These are phyloP conservation scores for Salarias fasciatus DNA, from an alignment of 2,797 vertebrate species.

Conservation along the genomic window DNA sequence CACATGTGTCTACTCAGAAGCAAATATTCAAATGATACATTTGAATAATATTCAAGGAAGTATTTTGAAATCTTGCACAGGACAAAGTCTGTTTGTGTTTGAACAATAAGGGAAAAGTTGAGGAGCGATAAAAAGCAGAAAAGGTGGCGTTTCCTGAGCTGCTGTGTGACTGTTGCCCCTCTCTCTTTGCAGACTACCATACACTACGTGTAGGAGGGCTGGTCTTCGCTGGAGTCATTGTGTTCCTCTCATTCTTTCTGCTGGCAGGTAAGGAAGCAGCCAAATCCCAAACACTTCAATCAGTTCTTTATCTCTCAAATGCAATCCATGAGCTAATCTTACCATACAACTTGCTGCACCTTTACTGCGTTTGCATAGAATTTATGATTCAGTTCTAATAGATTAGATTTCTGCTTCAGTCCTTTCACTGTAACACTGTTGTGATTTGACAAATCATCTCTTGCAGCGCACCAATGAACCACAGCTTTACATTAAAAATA, in stretches of 20 bases:
- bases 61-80: neutral
- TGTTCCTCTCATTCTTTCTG: constrained; percentile 78
- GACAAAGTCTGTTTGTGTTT: constrained; percentile 4
- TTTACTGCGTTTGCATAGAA: too few relatives aligned
- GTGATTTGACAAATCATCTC: too few relatives aligned
- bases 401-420: too few relatives aligned
- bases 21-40: constrained; percentile 12
- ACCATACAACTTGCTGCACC: too few relatives aligned
- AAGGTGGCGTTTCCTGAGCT: too few relatives aligned
- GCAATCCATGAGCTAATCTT: too few relatives aligned
- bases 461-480: too few relatives aligned
- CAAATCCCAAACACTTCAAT: neutral
- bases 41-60: neutral
- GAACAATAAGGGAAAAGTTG: neutral
- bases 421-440: too few relatives aligned
- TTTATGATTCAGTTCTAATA: too few relatives aligned
- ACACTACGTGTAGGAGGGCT: constrained; percentile 80
- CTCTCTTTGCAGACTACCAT: constrained; percentile 76
- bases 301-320: too few relatives aligned
- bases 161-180: constrained; percentile 2
- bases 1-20: neutral
- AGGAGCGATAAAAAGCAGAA: neutral
- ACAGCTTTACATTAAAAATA: too few relatives aligned
- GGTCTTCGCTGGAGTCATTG: constrained; percentile 74
- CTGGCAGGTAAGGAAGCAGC: constrained; percentile 72